phyloP scores from a whole-genome alignment of 2,113 vertebrate species.

The Melanostigma gelatinosum region DNA sequence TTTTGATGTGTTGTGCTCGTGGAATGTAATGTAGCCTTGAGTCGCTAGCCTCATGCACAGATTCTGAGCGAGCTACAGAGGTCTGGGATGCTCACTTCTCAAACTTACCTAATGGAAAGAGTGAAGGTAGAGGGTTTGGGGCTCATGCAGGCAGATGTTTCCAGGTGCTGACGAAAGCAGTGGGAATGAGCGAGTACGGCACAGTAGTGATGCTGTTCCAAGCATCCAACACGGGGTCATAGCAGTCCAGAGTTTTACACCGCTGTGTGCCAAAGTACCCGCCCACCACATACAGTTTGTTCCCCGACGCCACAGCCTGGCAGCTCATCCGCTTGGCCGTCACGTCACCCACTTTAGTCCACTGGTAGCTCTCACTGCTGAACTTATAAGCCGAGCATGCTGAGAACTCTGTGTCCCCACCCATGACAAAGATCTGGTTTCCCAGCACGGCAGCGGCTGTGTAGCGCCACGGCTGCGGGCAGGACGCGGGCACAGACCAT shows the following conservation, averaged over 20 bases:
- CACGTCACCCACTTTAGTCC: constrained; percentile 89
- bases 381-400: constrained; percentile 89
- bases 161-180: constrained; percentile 90
- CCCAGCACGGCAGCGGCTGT: constrained; percentile 87
- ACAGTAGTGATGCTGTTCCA: constrained; percentile 90
- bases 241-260: constrained; percentile 89
- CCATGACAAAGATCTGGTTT: constrained; percentile 88
- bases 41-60: background rate
- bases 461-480: constrained; percentile 89
- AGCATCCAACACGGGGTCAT: constrained; percentile 85
- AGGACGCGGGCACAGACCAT: constrained; percentile 86
- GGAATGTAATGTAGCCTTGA: background rate
- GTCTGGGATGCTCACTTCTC: background rate
- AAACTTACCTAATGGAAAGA: constrained; percentile 69
- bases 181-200: constrained; percentile 89
- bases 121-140: constrained; percentile 12
- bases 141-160: constrained; percentile 85
- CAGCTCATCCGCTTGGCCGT: constrained; percentile 89
- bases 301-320: constrained; percentile 88
- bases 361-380: constrained; percentile 88
- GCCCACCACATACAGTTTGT: constrained; percentile 88
- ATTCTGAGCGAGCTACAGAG: background rate
- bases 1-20: background rate
- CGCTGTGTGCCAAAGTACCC: constrained; percentile 89
- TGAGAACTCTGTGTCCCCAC: constrained; percentile 88